These are phyloP conservation scores for Hozukius guyotensis DNA, from an alignment of 2,797 vertebrate genomes.

Conservation along the genomic window DNA sequence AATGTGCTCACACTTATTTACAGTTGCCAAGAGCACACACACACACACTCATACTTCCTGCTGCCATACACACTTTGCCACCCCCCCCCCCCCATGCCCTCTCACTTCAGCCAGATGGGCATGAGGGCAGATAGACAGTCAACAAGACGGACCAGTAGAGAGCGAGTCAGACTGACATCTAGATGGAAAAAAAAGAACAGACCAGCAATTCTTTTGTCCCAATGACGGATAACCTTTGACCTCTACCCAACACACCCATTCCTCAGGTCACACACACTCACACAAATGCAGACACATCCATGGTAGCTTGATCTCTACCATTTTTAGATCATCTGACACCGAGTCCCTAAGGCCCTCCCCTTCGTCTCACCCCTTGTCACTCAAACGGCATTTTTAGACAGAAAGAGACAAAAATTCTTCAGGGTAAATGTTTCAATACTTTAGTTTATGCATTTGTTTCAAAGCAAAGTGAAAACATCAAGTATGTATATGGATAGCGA, in stretches of 20 bases:
- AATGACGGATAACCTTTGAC: conserved; percentile 50
- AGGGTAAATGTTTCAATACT: not conserved
- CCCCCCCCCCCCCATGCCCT: not conserved
- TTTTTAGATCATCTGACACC: conserved; percentile 39
- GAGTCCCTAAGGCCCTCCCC: conserved; percentile 10
- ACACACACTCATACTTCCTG: conserved; percentile 14
- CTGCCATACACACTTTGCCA: conserved; percentile 41
- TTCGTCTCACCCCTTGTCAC: conserved; percentile 20
- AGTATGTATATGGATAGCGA: not conserved
- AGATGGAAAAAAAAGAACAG: conserved; percentile 14
- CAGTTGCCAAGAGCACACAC: conserved; percentile 29
- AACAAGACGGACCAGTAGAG: conserved; percentile 14
- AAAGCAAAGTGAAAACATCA: not conserved
- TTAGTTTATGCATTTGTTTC: not conserved
- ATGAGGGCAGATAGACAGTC: conserved; percentile 22
- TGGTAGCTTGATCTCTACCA: not conserved
- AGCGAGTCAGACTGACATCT: conserved; percentile 46
- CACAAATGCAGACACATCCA: not conserved
- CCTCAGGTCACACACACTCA: conserved; percentile 26
- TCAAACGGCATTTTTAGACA: conserved; percentile 20
- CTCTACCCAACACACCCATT: conserved; percentile 17
- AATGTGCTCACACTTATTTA: conserved; percentile 56
- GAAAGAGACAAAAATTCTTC: not conserved
- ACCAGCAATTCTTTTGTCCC: conserved; percentile 37
- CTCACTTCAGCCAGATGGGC: conserved; percentile 63